Percentiles rank a stretch among this genome's conserved stretches.
These are phyloP conservation scores for Drosophila triauraria DNA, from an alignment of 1,140 invertebrate genomes.

Conservation along the genomic window DNA sequence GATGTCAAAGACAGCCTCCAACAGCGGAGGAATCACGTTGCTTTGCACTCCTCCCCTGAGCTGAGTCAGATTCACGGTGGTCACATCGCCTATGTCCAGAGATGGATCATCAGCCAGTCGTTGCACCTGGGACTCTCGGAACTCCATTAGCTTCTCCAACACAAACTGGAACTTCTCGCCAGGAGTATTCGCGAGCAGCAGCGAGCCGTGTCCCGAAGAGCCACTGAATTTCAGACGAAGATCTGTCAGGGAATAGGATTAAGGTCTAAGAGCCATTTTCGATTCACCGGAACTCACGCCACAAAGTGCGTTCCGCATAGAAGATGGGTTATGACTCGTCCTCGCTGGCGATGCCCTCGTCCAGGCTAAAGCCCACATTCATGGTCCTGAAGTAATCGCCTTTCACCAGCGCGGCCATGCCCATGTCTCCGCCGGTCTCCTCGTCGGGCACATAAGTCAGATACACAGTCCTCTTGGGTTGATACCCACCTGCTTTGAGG, in stretches of 20 bases:
- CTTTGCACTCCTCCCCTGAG: conserved; percentile 94
- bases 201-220: conserved; percentile 95
- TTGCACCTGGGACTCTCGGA: conserved; percentile 88
- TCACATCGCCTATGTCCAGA: conserved; percentile 92
- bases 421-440: conserved; percentile 93
- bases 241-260: conserved; percentile 26
- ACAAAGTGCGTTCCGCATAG: conserved; percentile 27
- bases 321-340: conserved; percentile 23
- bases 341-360: conserved; percentile 90
- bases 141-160: conserved; percentile 91
- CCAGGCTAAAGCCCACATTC: conserved; percentile 95
- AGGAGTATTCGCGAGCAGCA: conserved; percentile 92
- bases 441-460: conserved; percentile 95
- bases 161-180: conserved; percentile 93
- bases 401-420: conserved; percentile 93
- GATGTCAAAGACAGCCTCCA: conserved; percentile 93
- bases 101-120: conserved; percentile 88
- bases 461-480: conserved; percentile 89
- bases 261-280: background rate
- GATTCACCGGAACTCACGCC: conserved; percentile 86
- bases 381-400: conserved; percentile 91
- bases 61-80: conserved; percentile 94
- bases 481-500: conserved; percentile 87
- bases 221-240: conserved; percentile 86
- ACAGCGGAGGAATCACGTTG: conserved; percentile 95